Percentiles rank a stretch among this genome's conserved stretches.
These are phyloP conservation scores for Hippocampus barbouri DNA, from an alignment of 2,113 vertebrate species.

Conservation along the genomic window DNA sequence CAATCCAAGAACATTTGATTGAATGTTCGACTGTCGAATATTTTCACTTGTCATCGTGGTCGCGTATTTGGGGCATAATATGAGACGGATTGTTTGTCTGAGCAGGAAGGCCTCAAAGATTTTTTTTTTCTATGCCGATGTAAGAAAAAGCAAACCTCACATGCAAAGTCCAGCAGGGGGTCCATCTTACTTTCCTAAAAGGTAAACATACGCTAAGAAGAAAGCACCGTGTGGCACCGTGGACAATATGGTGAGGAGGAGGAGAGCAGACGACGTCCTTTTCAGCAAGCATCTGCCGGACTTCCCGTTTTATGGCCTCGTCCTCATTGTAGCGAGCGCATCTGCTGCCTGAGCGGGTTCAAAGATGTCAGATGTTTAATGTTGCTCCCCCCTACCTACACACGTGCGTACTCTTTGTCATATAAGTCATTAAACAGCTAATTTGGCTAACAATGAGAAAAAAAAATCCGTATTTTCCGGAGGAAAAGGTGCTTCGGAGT, in stretches of 20 bases:
- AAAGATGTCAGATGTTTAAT: not conserved
- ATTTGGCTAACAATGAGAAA: too few species aligned
- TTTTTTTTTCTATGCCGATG: too few species aligned
- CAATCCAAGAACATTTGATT: not conserved
- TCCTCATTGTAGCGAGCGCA: slow-evolving; percentile 45
- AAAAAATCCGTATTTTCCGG: too few species aligned
- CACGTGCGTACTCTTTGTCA: not conserved
- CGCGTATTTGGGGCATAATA: not conserved
- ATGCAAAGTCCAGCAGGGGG: too few species aligned
- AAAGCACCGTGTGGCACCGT: not conserved
- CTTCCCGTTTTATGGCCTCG: slow-evolving; percentile 53
- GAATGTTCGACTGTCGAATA: not conserved
- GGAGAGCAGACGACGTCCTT: not conserved
- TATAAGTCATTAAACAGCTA: not conserved
- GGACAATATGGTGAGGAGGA: not conserved
- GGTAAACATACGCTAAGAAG: not conserved
- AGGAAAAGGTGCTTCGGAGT: too few species aligned
- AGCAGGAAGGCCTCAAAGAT: too few species aligned
- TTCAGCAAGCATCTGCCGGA: slow-evolving; percentile 58
- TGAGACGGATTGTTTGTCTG: not conserved
- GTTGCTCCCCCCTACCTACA: not conserved
- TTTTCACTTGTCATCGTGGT: not conserved
- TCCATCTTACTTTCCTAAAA: not conserved
- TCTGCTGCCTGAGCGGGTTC: slow-evolving; percentile 26
- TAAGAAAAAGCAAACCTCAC: too few species aligned